Percentiles rank a stretch among this genome's conserved stretches.
Conservation (phyloP, 2,797 vertebrate genomes). For the Petrocephalus sullivani region DNA sequence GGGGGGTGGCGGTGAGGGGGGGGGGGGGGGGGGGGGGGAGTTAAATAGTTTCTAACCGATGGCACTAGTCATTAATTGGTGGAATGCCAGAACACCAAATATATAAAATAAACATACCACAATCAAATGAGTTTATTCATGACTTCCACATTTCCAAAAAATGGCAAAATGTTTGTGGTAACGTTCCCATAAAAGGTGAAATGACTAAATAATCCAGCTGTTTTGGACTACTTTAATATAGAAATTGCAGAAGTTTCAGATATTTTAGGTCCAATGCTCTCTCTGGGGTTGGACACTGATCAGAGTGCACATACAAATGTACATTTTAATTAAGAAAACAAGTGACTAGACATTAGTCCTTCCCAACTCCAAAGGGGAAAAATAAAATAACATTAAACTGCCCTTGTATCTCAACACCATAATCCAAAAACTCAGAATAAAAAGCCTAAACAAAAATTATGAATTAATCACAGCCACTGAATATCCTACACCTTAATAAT, state of each 20-base stretch:
- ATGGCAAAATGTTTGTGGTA: background rate
- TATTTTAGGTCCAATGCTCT: background rate
- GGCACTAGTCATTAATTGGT: background rate
- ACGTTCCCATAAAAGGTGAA: slow-evolving; percentile 8
- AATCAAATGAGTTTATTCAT: slow-evolving; percentile 23
- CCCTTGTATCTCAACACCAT: background rate
- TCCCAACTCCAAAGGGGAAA: background rate
- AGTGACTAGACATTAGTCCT: background rate
- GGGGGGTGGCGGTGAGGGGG: no score
- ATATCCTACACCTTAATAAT: slow-evolving; percentile 7
- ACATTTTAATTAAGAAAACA: background rate
- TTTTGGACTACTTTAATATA: background rate
- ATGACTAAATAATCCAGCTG: background rate
- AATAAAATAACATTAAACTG: slow-evolving; percentile 14
- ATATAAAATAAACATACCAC: background rate
- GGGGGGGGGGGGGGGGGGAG: no score
- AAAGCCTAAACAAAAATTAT: slow-evolving; percentile 19
- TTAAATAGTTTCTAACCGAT: background rate
- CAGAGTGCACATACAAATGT: slow-evolving; percentile 11
- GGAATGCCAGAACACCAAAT: background rate
- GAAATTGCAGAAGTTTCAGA: background rate
- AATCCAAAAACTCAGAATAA: slow-evolving; percentile 9
- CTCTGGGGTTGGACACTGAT: background rate
- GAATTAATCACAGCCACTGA: slow-evolving; percentile 7
- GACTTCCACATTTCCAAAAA: background rate